phyloP scores from a whole-genome alignment of 2,113 vertebrate species.

The Tragelaphus imberbis region DNA sequence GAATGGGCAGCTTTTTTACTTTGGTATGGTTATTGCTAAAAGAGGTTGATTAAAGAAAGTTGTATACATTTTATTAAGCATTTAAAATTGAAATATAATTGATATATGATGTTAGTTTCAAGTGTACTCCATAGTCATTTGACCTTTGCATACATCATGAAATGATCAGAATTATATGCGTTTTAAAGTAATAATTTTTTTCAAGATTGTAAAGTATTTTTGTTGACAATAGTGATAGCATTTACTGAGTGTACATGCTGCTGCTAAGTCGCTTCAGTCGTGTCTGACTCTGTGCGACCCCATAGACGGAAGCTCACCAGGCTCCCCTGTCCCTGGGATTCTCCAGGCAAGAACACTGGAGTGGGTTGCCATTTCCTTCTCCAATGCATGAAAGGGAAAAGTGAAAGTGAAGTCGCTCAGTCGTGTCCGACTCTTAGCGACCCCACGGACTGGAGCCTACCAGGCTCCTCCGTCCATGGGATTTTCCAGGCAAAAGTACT shows the following conservation, averaged over 20 bases:
- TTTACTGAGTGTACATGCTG: not conserved
- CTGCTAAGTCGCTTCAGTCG: too few relatives aligned
- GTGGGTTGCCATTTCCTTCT: too few relatives aligned
- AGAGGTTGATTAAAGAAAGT: not conserved
- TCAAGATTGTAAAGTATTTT: not conserved
- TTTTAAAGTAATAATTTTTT: conserved; percentile 37
- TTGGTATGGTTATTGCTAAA: conserved; percentile 17
- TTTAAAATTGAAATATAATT: not conserved
- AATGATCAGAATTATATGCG: not conserved
- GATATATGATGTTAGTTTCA: not conserved
- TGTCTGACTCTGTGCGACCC: too few relatives aligned
- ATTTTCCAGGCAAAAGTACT: too few relatives aligned
- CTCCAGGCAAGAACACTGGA: too few relatives aligned
- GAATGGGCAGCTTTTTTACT: not conserved
- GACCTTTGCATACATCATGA: not conserved
- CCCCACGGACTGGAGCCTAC: too few relatives aligned
- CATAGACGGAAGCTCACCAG: too few relatives aligned
- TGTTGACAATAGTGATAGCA: not conserved
- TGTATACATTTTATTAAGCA: not conserved
- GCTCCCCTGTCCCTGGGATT: too few relatives aligned
- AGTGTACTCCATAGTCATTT: not conserved
- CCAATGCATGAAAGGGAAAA: too few relatives aligned
- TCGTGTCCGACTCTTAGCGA: too few relatives aligned
- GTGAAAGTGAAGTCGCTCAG: too few relatives aligned
- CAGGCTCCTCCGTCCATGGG: too few relatives aligned